Percentiles rank a stretch among this genome's conserved stretches.
phyloP scores from a whole-genome alignment of 2,113 vertebrate species.

The Andinoacara biseriatus region DNA sequence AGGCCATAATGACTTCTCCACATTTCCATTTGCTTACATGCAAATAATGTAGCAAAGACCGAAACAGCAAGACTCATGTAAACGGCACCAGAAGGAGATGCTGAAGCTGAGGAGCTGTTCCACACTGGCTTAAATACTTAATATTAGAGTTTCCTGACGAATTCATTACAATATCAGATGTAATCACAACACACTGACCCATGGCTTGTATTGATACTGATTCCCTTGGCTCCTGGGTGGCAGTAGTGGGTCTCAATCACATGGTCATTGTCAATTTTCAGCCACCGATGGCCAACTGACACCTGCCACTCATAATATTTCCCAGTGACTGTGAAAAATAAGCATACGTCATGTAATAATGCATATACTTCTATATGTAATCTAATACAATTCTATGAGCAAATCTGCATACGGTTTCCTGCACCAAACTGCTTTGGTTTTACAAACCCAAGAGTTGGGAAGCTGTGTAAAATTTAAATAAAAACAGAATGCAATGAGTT shows the following conservation, averaged over 20 bases:
- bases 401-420: no score
- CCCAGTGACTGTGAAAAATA: slow-evolving; percentile 27
- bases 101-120: background rate
- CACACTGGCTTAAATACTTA: background rate
- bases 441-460: no score
- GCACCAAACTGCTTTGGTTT: no score
- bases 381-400: no score
- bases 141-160: background rate
- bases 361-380: no score
- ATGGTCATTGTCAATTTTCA: slow-evolving; percentile 52
- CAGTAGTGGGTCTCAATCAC: slow-evolving; percentile 77
- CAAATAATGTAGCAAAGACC: no score
- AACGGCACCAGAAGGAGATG: background rate
- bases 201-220: slow-evolving; percentile 43
- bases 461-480: no score
- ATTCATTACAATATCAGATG: background rate
- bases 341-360: background rate
- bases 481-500: background rate
- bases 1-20: background rate
- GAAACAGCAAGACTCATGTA: no score
- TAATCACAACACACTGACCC: slow-evolving; percentile 46
- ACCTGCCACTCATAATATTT: slow-evolving; percentile 71
- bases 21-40: no score
- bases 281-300: slow-evolving; percentile 38
- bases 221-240: slow-evolving; percentile 71